Evolutionary conservation across 1,140 invertebrate species (phyloP), one percentile per base, ranked within the genome.

Genomic region (Atta texana): DNA sequence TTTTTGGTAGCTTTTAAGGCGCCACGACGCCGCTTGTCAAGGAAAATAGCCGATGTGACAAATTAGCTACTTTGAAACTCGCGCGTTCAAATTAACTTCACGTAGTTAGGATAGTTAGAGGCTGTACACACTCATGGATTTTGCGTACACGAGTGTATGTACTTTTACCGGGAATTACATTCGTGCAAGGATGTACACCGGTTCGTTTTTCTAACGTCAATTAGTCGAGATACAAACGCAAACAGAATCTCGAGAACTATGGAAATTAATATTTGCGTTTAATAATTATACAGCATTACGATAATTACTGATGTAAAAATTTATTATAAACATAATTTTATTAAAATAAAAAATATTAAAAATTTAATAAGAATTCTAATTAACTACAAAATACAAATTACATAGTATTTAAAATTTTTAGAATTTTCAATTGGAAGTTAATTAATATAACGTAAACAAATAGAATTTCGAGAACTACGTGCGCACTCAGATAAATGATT

Each of bases 31-130:
- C 18, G 39, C 80, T 75, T 44, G 53, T 84, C 69, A 84, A 84
- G 80, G 8, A 24, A 39, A 84, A 61, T 75, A 84, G 18, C 80
- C 55, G 80, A 84, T 84, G 69, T 74, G 80, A 84, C 80, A 84
- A 84, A 84, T 84, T 84, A 84, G 69, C 57, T 44, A 69, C 80
- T 84, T 84, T 84, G 69, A 84, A 84, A 75, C 69, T 49, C 39
- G 55, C 39, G 18, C 31, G 68, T 82, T 49, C 69, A 69, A 74
- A 84, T 84, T 84, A 84, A 74, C 80, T 51, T 74, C 64, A 57
- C 39, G 69, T 61, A 75, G 69, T 84, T 84, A 75, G 69, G 39
- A 84, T 61, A 74, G 80, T 84, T 61, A 61, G 55, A 24, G 69
- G 51, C 80, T 84, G 74, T 84, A 63, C 39, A 72, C 28, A 44